Evolutionary conservation across 2,888 invertebrate genomes (phyloP).

Genomic region (Teleiodes luculella): DNA sequence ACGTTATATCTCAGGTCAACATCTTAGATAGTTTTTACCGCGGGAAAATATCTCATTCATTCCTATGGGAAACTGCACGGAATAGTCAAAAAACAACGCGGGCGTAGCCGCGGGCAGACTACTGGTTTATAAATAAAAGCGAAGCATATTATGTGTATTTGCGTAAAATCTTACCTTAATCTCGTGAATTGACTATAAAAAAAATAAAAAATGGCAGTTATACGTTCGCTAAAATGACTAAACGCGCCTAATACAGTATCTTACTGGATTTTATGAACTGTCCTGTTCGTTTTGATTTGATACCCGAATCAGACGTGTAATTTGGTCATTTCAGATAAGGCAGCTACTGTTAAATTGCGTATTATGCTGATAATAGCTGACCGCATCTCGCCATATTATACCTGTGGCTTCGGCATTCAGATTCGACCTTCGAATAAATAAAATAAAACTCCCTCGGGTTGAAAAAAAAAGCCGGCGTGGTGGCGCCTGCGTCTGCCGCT

Average conservation of each 20-base stretch:
- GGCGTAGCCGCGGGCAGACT: too few species aligned
- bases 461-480: constrained; percentile 61
- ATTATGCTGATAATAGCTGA: constrained; percentile 24
- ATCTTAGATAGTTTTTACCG: too few species aligned
- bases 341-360: constrained; percentile 46
- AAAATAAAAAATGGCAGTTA: neutral
- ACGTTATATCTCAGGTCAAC: too few species aligned
- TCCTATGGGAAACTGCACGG: too few species aligned
- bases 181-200: too few species aligned
- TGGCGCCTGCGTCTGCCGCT: constrained; percentile 60
- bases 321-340: constrained; percentile 33
- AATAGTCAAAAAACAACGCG: too few species aligned
- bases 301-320: constrained; percentile 22
- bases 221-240: neutral
- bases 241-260: neutral
- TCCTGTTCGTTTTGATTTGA: neutral
- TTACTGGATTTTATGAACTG: neutral
- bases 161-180: too few species aligned
- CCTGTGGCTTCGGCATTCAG: constrained; percentile 47
- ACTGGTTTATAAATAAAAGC: too few species aligned
- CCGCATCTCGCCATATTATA: constrained; percentile 2
- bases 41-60: too few species aligned
- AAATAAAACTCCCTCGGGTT: constrained; percentile 55
- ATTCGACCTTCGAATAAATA: constrained; percentile 60
- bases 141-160: too few species aligned